A percentile compares a stretch with the other conserved stretches of the same genome.
Conservation (phyloP, 2,888 invertebrate genomes). For the Cybosia mesomella region DNA sequence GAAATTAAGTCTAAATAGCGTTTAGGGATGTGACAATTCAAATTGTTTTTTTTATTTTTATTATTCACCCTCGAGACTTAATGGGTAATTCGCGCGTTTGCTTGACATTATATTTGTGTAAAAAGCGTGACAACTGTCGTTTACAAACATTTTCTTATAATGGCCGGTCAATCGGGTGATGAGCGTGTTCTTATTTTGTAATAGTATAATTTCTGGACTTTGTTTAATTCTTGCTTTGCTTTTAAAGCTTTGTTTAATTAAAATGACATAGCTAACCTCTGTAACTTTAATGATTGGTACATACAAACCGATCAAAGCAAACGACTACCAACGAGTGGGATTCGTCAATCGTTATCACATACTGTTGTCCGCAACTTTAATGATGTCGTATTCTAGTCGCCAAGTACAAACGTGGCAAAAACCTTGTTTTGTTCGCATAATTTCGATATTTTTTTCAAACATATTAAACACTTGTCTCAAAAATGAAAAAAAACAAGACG, state of each 20-base stretch:
- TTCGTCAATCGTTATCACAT: not conserved
- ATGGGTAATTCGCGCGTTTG: constrained; percentile 59
- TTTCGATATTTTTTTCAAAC: no score
- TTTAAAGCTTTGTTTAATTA: not conserved
- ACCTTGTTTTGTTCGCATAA: no score
- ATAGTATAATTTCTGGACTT: not conserved
- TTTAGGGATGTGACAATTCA: constrained; percentile 53
- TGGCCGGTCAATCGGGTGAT: not conserved
- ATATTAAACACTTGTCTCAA: no score
- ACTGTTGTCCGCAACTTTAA: not conserved
- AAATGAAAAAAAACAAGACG: no score
- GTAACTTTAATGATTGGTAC: not conserved
- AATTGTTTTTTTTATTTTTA: constrained; percentile 60
- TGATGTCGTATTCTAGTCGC: not conserved
- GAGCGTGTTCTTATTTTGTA: not conserved
- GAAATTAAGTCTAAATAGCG: constrained; percentile 47
- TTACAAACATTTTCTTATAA: constrained; percentile 50
- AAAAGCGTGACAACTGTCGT: constrained; percentile 66
- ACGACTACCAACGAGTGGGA: not conserved
- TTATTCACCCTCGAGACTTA: constrained; percentile 43
- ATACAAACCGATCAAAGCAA: not conserved
- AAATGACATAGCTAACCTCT: not conserved
- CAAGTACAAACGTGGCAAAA: no score
- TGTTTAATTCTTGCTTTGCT: not conserved
- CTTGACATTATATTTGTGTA: constrained; percentile 53